A percentile compares a stretch with the other conserved stretches of the same genome.
These are phyloP conservation scores for Venturia canescens DNA, from an alignment of 1,140 invertebrate genomes.

Conservation along the genomic window DNA sequence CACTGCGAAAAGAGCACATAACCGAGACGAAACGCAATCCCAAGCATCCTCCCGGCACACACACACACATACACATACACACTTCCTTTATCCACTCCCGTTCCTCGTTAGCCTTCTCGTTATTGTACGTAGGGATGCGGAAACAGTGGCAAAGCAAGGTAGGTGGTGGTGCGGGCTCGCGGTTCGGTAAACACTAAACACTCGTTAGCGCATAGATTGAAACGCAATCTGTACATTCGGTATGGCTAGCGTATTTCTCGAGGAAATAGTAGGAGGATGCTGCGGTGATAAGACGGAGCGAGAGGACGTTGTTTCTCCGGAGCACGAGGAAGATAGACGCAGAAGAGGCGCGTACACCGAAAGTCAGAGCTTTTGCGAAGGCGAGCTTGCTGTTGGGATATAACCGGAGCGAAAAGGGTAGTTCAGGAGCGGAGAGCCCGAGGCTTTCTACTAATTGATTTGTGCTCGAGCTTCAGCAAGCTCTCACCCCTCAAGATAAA, in stretches of 20 bases:
- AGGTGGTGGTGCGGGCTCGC: conserved; percentile 68
- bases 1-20: not conserved
- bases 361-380: conserved; percentile 33
- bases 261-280: not conserved
- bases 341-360: not conserved
- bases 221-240: conserved; percentile 75
- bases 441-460: conserved; percentile 72
- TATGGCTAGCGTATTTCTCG: conserved; percentile 66
- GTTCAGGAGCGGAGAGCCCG: conserved; percentile 66
- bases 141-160: conserved; percentile 72
- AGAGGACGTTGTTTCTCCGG: conserved; percentile 50
- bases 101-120: conserved; percentile 61
- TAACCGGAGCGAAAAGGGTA: conserved; percentile 56
- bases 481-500: conserved; percentile 51
- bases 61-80: too few species aligned
- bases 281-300: not conserved
- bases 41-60: not conserved
- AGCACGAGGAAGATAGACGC: conserved; percentile 38
- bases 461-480: conserved; percentile 68
- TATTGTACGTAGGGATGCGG: conserved; percentile 67
- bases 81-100: conserved; percentile 35
- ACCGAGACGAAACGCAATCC: not conserved
- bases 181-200: conserved; percentile 76
- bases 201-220: conserved; percentile 76
- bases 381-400: conserved; percentile 28